Evolutionary conservation across 2,797 vertebrate genomes (phyloP).

Genomic region (Bryconaethiops microstoma): DNA sequence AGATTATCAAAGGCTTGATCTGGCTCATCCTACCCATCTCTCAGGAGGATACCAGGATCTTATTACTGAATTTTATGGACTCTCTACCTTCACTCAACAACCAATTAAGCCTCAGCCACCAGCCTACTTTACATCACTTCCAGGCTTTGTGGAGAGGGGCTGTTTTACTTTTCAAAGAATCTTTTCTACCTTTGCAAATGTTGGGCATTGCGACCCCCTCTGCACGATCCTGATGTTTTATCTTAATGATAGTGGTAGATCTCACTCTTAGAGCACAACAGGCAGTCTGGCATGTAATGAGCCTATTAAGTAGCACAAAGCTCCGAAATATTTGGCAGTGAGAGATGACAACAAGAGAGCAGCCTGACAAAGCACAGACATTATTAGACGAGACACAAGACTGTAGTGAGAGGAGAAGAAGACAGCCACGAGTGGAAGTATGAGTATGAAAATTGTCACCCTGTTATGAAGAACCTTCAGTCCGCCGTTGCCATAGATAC

Average conservation of each 20-base stretch:
- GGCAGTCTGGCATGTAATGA: conserved; percentile 54
- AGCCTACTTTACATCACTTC: conserved; percentile 40
- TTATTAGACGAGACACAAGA: conserved; percentile 46
- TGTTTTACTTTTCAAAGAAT: conserved; percentile 45
- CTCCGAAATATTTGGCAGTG: conserved; percentile 41
- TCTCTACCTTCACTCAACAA: conserved; percentile 48
- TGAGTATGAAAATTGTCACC: conserved; percentile 52
- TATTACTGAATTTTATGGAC: conserved; percentile 53
- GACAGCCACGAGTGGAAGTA: conserved; percentile 43
- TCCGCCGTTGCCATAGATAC: conserved; percentile 62
- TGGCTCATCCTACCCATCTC: conserved; percentile 45
- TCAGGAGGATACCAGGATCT: conserved; percentile 41
- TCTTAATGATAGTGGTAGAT: conserved; percentile 59
- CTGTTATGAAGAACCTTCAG: conserved; percentile 51
- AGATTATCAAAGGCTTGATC: conserved; percentile 52
- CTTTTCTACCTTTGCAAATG: conserved; percentile 50
- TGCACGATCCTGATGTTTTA: conserved; percentile 32
- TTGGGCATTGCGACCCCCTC: conserved; percentile 48
- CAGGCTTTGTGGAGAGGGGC: conserved; percentile 14
- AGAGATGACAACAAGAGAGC: conserved; percentile 43
- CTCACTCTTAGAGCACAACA: conserved; percentile 51
- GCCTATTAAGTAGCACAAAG: conserved; percentile 56
- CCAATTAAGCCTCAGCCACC: conserved; percentile 48
- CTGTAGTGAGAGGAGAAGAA: conserved; percentile 33
- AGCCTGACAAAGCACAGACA: conserved; percentile 50